Evolutionary conservation across 1,140 invertebrate species (phyloP).

Genomic region (Diachasmimorpha longicaudata): DNA sequence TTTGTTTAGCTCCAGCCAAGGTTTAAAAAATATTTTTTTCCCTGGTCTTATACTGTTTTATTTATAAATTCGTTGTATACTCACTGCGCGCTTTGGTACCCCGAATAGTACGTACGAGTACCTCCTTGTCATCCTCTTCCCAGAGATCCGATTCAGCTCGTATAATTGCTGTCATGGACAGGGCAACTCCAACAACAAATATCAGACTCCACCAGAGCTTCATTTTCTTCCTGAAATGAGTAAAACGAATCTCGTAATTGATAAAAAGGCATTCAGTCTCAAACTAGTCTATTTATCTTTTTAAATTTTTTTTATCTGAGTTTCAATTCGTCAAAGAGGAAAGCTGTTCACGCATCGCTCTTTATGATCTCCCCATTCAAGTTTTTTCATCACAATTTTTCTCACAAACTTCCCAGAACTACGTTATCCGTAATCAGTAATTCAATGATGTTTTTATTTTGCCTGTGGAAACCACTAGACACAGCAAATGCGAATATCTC

Average conservation of each 20-base stretch:
- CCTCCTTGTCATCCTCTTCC: constrained; percentile 77
- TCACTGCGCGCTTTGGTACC: constrained; percentile 76
- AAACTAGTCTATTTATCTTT: background rate
- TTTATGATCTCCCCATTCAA: background rate
- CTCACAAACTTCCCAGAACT: background rate
- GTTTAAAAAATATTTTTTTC: background rate
- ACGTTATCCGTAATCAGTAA: background rate
- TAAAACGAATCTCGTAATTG: constrained; percentile 10
- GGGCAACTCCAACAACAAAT: constrained; percentile 44
- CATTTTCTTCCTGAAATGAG: constrained; percentile 50
- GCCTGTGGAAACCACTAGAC: background rate
- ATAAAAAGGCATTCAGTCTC: background rate
- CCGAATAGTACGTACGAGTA: constrained; percentile 75
- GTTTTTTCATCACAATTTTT: background rate
- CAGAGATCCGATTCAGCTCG: constrained; percentile 52
- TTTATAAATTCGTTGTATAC: background rate
- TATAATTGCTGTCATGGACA: constrained; percentile 49
- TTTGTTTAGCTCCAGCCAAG: background rate
- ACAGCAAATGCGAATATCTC: background rate
- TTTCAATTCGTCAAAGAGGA: background rate
- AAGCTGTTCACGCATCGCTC: background rate
- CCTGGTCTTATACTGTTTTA: background rate
- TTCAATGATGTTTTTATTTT: background rate
- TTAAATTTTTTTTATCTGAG: background rate
- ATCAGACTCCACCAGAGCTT: constrained; percentile 60